Percentiles rank a stretch among this genome's conserved stretches.
Conservation (phyloP, 64 coral and sea anemone species). For the Porites australiensis region DNA sequence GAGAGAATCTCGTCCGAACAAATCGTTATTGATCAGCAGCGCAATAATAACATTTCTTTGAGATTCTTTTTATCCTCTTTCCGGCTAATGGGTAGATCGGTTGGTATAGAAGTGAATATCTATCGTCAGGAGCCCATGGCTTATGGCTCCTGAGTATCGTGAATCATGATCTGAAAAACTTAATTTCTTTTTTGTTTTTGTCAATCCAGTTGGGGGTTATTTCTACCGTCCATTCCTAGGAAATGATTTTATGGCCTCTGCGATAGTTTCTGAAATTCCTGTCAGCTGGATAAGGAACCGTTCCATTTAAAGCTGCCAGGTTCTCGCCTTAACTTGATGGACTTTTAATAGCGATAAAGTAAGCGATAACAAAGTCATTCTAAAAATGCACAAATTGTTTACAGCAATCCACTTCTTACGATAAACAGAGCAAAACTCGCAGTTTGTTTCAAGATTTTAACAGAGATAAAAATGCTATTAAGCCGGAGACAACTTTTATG, state of each 20-base stretch:
- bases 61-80: no score
- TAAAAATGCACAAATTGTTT: slow-evolving; percentile 61
- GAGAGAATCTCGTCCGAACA: no score
- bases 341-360: slow-evolving; percentile 50
- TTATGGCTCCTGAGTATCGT: no score
- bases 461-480: slow-evolving; percentile 2
- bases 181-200: background rate
- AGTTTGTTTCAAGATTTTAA: slow-evolving; percentile 21
- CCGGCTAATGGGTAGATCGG: no score
- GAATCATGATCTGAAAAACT: no score
- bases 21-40: no score
- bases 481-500: background rate
- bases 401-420: slow-evolving; percentile 25
- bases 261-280: slow-evolving; percentile 1
- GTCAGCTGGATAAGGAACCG: background rate
- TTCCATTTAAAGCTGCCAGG: slow-evolving; percentile 27
- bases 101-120: no score
- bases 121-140: no score
- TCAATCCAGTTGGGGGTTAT: background rate
- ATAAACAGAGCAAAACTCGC: slow-evolving; percentile 40
- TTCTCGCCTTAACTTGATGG: slow-evolving; percentile 22
- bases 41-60: no score
- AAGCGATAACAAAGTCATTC: slow-evolving; percentile 45
- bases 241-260: background rate
- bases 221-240: background rate